These are phyloP conservation scores for Boulengeromyrus knoepffleri DNA, from an alignment of 2,113 vertebrate genomes.

Conservation along the genomic window DNA sequence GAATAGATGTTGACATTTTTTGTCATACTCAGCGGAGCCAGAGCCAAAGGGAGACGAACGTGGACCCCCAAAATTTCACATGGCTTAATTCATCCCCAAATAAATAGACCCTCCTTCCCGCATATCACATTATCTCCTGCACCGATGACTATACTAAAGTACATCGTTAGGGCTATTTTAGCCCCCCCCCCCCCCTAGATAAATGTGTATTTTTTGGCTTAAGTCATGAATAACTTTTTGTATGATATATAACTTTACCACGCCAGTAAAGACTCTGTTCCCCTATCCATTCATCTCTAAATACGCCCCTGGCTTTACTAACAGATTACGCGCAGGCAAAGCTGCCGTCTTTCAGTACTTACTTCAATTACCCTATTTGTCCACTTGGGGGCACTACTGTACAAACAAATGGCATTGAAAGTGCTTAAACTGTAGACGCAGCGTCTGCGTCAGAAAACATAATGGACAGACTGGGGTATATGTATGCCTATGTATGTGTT, in stretches of 20 bases:
- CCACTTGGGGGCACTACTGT: conserved; percentile 16
- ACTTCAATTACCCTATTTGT: not conserved
- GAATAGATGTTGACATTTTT: not conserved
- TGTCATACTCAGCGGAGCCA: not conserved
- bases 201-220: too few species aligned
- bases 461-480: not conserved
- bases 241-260: too few species aligned
- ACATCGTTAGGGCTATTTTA: too few species aligned
- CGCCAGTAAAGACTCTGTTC: too few species aligned
- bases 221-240: too few species aligned
- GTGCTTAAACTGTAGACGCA: not conserved
- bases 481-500: not conserved
- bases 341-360: not conserved
- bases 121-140: not conserved
- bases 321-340: not conserved
- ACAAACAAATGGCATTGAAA: not conserved
- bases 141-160: not conserved
- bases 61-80: not conserved
- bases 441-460: not conserved
- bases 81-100: not conserved
- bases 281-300: too few species aligned
- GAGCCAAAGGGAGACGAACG: not conserved
- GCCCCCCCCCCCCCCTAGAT: too few species aligned
- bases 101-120: not conserved
- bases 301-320: not conserved